Base-by-base conservation (phyloP, 1,140 invertebrate species). In the Ceratitis capitata region DNA sequence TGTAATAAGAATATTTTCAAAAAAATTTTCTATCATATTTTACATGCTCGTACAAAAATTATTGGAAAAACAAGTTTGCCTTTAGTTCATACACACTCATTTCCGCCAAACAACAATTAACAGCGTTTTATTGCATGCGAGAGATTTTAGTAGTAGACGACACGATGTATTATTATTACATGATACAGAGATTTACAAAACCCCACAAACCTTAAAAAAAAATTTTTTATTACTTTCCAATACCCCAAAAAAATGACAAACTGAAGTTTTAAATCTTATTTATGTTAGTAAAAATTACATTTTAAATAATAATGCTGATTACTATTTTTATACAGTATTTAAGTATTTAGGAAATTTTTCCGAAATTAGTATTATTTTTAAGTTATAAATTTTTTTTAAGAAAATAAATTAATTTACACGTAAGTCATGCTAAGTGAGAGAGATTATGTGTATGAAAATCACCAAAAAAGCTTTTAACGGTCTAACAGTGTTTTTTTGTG, bases 121-220 rank as follows among this genome's bases (percentile, higher is more conserved):
- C n/a, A 69, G 61, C 61, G 3, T 69, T 56, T 69, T 69, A 64
- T 32, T 69, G 61, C 61, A 69, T 69, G 61, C 61, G 2, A 69
- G 19, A 69, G 9, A n/a, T 69, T 69, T 3, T 39, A 39, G 1
- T 32, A 69, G 16, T 69, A 69, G 14, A 39, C 19, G 29, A 61
- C 51, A 61, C 58, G 0, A 32, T 29, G 23, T 58, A 29, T 29
- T 61, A 39, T 32, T 29, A 16, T 35, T 16, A 10, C 51, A 53
- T 19, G n/a, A 5, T 53, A n/a, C n/a, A 56, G 7, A 69, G 39
- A 69, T 7, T 69, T 69, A 14, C 29, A 69, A 61, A n/a, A 61
- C 0, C 10, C 58, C 58, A 61, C 12, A 26, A 29, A 61, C 32
- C 61, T 32, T 35, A 16, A 69, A 29, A 69, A 69, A 16, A 69